Evolutionary conservation across 92 coral and sea anemone species (phyloP).

Genomic region (Zoanthus sansibaricus): DNA sequence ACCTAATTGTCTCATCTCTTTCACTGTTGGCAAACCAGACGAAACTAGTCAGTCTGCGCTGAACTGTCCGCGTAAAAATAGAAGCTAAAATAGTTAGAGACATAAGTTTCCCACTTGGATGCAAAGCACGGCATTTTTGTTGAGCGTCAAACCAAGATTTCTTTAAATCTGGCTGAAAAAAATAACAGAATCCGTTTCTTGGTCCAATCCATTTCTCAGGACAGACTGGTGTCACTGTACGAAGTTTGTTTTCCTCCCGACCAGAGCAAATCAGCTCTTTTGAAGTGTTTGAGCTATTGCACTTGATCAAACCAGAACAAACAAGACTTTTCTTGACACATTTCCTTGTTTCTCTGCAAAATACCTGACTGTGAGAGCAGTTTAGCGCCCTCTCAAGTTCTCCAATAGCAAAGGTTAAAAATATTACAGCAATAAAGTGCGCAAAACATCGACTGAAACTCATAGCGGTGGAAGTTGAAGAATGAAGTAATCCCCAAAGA

Average conservation of each 20-base stretch:
- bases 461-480: neutral
- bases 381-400: neutral
- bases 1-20: neutral
- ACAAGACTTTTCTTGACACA: constrained; percentile 19
- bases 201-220: constrained; percentile 38
- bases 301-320: constrained; percentile 25
- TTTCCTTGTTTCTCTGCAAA: constrained; percentile 21
- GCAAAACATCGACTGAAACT: neutral
- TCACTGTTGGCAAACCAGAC: constrained; percentile 17
- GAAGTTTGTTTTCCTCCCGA: neutral
- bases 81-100: constrained; percentile 14
- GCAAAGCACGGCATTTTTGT: constrained; percentile 12
- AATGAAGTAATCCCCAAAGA: neutral
- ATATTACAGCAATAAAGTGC: neutral
- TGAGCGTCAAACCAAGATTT: constrained; percentile 36
- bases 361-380: neutral
- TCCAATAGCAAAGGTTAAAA: constrained; percentile 5
- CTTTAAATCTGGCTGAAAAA: neutral
- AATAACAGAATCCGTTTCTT: constrained; percentile 29
- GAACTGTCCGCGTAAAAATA: neutral
- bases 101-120: neutral
- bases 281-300: neutral
- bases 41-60: neutral
- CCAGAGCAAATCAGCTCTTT: constrained; percentile 5
- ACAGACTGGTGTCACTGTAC: neutral